phyloP scores from a whole-genome alignment of 2,888 invertebrate genomes.

The Chymomyza procnemis region DNA sequence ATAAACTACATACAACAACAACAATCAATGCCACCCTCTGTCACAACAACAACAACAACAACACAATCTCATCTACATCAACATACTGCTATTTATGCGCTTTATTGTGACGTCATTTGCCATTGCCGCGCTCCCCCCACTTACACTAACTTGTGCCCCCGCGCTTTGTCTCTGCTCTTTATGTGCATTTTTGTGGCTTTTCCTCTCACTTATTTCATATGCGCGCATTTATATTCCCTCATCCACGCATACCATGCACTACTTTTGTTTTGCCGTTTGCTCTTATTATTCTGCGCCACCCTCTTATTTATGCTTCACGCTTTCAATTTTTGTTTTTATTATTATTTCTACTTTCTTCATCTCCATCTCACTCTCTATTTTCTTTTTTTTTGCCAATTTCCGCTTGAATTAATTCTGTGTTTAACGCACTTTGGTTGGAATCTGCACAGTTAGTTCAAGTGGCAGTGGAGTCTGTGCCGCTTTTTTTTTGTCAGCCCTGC shows the following conservation, averaged over 20 bases:
- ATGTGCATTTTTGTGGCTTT: constrained; percentile 69
- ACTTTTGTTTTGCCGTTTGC: constrained; percentile 26
- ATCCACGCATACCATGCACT: constrained; percentile 49
- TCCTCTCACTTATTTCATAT: constrained; percentile 37
- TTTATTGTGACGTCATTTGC: constrained; percentile 59
- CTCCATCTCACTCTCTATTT: neutral
- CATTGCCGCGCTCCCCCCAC: neutral
- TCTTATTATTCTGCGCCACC: neutral
- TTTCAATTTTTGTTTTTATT: constrained; percentile 60
- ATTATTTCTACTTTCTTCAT: neutral
- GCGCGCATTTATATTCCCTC: constrained; percentile 45
- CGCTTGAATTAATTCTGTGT: constrained; percentile 74
- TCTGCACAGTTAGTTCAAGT: constrained; percentile 1
- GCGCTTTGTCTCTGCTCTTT: constrained; percentile 53
- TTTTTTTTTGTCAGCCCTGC: neutral
- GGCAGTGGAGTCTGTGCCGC: constrained; percentile 17
- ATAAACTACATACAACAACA: constrained; percentile 13
- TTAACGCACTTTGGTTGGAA: constrained; percentile 52
- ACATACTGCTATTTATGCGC: constrained; percentile 68
- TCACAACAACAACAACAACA: constrained; percentile 29
- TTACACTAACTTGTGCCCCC: neutral
- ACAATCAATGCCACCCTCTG: constrained; percentile 15
- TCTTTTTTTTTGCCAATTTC: constrained; percentile 62
- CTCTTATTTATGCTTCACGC: constrained; percentile 71
- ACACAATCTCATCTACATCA: constrained; percentile 55